phyloP scores from a whole-genome alignment of 2,888 invertebrate species.

The Clusia tigrina region DNA sequence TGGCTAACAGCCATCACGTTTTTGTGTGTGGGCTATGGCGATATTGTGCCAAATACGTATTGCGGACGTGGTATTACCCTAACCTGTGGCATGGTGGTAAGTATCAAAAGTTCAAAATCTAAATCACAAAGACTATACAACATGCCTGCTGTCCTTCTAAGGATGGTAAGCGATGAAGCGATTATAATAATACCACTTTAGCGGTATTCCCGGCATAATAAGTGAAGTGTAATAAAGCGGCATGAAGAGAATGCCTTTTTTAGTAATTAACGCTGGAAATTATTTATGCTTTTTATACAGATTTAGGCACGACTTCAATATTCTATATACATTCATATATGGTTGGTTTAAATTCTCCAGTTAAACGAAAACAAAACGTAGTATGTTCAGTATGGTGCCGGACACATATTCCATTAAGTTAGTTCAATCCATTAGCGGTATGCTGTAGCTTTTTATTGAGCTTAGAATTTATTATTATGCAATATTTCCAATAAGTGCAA shows the following conservation, averaged over 20 bases:
- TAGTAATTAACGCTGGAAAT: neutral
- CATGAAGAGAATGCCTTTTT: neutral
- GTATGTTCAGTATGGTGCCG: neutral
- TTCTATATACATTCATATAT: neutral
- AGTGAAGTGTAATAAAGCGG: neutral
- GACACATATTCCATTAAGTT: too few species aligned
- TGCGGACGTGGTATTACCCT: conserved; percentile 99
- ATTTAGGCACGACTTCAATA: neutral
- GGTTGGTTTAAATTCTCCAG: neutral
- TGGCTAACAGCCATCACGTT: conserved; percentile 99
- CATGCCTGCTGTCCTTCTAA: neutral
- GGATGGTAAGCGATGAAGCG: too few species aligned
- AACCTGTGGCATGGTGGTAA: conserved; percentile 99
- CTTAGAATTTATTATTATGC: neutral
- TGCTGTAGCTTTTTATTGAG: neutral
- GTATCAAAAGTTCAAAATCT: conserved; percentile 62
- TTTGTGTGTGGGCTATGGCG: conserved; percentile 99
- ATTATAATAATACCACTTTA: neutral
- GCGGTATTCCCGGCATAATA: neutral
- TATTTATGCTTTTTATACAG: neutral
- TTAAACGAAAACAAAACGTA: neutral
- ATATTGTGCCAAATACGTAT: conserved; percentile 99
- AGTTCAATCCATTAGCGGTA: conserved; percentile 8
- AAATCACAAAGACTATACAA: conserved; percentile 3
- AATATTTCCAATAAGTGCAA: neutral